Evolutionary conservation across 2,888 invertebrate species (phyloP).

Genomic region (Ferdinandea cuprea): DNA sequence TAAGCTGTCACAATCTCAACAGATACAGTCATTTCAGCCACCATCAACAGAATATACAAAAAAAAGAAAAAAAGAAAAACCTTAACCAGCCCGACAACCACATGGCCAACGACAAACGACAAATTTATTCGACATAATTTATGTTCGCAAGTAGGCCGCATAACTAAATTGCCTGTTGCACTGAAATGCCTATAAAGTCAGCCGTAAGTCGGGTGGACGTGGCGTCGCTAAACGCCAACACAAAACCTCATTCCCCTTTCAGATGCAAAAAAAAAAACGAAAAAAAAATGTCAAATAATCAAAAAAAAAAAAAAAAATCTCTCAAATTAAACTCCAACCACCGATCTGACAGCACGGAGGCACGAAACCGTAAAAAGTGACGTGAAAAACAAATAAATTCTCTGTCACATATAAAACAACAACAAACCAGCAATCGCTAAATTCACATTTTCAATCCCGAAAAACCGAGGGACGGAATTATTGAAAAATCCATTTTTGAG

Average conservation of each 20-base stretch:
- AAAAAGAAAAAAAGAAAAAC: slow-evolving; percentile 27
- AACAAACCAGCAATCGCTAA: slow-evolving; percentile 31
- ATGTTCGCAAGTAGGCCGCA: slow-evolving; percentile 71
- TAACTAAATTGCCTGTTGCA: slow-evolving; percentile 70
- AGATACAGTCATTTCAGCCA: slow-evolving; percentile 16
- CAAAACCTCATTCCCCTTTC: slow-evolving; percentile 50
- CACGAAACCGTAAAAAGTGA: slow-evolving; percentile 65
- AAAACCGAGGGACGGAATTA: slow-evolving; percentile 45
- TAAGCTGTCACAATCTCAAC: slow-evolving; percentile 23
- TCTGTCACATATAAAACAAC: slow-evolving; percentile 43
- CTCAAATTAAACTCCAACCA: slow-evolving; percentile 68
- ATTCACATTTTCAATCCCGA: slow-evolving; percentile 17
- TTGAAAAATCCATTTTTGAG: slow-evolving; percentile 62
- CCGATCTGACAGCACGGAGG: slow-evolving; percentile 67
- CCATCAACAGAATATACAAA: background rate
- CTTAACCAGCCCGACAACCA: slow-evolving; percentile 64
- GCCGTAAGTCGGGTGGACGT: slow-evolving; percentile 63
- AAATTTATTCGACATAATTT: slow-evolving; percentile 73
- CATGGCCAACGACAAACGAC: slow-evolving; percentile 72
- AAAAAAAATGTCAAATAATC: slow-evolving; percentile 52
- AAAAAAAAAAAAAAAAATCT: slow-evolving; percentile 47
- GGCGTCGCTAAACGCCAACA: slow-evolving; percentile 72
- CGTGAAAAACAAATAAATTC: slow-evolving; percentile 69
- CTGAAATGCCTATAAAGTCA: slow-evolving; percentile 41
- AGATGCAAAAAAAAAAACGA: too few relatives aligned